These are phyloP conservation scores for Agrilus biguttatus DNA, from an alignment of 2,888 invertebrate species.

Conservation along the genomic window DNA sequence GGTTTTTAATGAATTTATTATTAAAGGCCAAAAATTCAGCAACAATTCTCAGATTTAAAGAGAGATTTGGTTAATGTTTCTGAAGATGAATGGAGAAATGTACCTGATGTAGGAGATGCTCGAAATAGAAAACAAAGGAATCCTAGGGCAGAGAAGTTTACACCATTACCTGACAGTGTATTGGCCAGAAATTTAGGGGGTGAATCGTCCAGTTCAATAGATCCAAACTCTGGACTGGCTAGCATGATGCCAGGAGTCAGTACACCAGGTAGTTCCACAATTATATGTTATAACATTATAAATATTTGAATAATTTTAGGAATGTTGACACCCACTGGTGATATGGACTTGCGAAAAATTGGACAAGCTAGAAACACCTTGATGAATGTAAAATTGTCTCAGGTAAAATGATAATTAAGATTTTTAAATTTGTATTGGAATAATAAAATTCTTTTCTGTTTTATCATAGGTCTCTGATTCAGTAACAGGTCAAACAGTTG, in stretches of 20 bases:
- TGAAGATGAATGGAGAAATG: slow-evolving; percentile 90
- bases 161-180: slow-evolving; percentile 93
- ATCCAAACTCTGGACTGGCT: slow-evolving; percentile 72
- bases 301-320: slow-evolving; percentile 20
- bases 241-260: slow-evolving; percentile 77
- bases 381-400: slow-evolving; percentile 97
- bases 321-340: slow-evolving; percentile 75
- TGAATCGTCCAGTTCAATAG: slow-evolving; percentile 62
- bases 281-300: too few species aligned
- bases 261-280: slow-evolving; percentile 46
- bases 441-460: not conserved
- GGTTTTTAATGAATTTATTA: not conserved
- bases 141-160: slow-evolving; percentile 90
- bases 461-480: slow-evolving; percentile 70
- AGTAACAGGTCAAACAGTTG: slow-evolving; percentile 97
- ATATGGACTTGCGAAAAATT: slow-evolving; percentile 94
- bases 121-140: slow-evolving; percentile 93
- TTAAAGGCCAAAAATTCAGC: slow-evolving; percentile 88
- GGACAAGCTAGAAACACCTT: slow-evolving; percentile 97
- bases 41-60: slow-evolving; percentile 97
- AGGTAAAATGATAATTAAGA: slow-evolving; percentile 29
- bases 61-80: slow-evolving; percentile 68
- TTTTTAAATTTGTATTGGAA: not conserved
- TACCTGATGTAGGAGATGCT: slow-evolving; percentile 99
- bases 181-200: slow-evolving; percentile 75